Evolutionary conservation across 1,140 invertebrate genomes (phyloP), one percentile per base, ranked within the genome.

Genomic region (Atopsyche davidsoni): DNA sequence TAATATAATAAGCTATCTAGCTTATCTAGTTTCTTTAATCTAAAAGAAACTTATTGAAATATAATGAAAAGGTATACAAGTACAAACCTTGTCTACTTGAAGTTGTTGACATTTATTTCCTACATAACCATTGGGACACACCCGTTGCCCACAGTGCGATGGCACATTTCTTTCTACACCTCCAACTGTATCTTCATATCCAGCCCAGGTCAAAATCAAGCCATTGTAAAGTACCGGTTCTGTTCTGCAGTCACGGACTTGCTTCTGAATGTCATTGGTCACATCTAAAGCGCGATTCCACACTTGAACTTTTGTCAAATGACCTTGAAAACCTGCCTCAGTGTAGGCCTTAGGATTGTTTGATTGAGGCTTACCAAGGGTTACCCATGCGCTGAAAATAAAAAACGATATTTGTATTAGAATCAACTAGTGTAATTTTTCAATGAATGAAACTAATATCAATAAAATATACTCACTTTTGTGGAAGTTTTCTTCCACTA

Each of bases 301-400:
- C 40, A 97, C 79, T 75, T 97, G 92, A 17, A 96, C 86, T 69
- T 96, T 92, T 18, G 91, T 96, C 11, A 98, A 65, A 60, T 91
- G 87, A 13, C 96, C 96, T 75, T 93, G 88, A 82, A 98, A 98
- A 7, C 92, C 92, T 13, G 82, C 75, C 68, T 91, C 87, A 0
- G 85, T 84, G 59, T 88, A 89, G 1, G 85, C 79, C 59, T 85
- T 86, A 4, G 80, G 70, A 62, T 82, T 79, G 42, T 81, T 78
- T 43, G 79, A 77, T 62, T 88, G 81, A 22, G 90, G 89, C 64
- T 92, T 89, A 25, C 95, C 95, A 28, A 98, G 71, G 6, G 90
- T 90, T 16, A 93, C 80, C 92, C 92, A 98, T 11, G 86, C 85
- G 73, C 89, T 93, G 60, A 75, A 74, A 55, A 56, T 46, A 61